Evolutionary conservation across 2,888 invertebrate species (phyloP).

Genomic region (Tetrapedia diversipes): DNA sequence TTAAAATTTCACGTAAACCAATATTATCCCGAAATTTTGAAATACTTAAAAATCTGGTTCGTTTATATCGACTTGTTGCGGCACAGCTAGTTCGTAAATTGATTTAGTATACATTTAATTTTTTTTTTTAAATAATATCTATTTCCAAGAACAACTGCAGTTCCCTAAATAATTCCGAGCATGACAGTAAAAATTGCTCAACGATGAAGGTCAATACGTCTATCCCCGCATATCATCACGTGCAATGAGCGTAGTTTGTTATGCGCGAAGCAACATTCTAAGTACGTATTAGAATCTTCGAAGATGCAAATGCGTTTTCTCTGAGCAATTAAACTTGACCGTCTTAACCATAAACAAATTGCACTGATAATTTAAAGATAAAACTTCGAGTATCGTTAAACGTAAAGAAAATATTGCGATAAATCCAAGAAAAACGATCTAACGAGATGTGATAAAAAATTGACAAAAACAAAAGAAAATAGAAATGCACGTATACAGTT

Average conservation of each 20-base stretch:
- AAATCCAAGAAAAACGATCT: not conserved
- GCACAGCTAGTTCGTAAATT: not conserved
- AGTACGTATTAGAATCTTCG: slow-evolving; percentile 27
- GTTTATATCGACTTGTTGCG: too few species aligned
- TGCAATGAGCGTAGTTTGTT: slow-evolving; percentile 67
- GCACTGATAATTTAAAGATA: not conserved
- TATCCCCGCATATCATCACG: slow-evolving; percentile 75
- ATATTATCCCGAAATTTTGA: too few species aligned
- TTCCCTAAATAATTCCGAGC: slow-evolving; percentile 24
- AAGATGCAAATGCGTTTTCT: not conserved
- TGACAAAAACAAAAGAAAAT: not conserved
- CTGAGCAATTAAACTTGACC: not conserved
- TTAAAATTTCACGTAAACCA: too few species aligned
- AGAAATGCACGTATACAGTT: too few species aligned
- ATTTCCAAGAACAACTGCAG: not conserved
- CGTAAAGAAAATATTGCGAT: not conserved
- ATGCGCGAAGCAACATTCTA: slow-evolving; percentile 56
- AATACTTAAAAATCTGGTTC: too few species aligned
- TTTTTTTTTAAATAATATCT: not conserved
- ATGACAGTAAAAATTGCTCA: slow-evolving; percentile 41
- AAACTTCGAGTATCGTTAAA: not conserved
- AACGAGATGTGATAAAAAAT: not conserved
- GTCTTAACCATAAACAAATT: not conserved
- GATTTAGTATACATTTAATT: not conserved
- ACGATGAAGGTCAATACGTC: slow-evolving; percentile 60